phyloP scores from a whole-genome alignment of 2,113 vertebrate genomes.

The Barbus barbus region DNA sequence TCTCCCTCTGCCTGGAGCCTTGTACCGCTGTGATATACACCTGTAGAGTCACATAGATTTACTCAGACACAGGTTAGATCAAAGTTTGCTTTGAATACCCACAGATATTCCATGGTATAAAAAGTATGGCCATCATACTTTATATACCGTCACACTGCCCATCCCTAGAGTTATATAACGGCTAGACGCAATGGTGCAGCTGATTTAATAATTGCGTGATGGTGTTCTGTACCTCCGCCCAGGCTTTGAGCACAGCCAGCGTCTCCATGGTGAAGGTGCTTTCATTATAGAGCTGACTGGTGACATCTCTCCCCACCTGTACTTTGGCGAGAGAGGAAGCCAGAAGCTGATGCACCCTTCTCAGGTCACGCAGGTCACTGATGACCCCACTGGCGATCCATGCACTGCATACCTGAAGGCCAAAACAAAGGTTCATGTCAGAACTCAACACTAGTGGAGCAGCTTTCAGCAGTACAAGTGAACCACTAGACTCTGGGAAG shows the following conservation, averaged over 20 bases:
- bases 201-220: background rate
- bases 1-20: conserved; percentile 71
- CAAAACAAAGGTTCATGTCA: background rate
- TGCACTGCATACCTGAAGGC: conserved; percentile 88
- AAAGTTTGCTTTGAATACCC: no score
- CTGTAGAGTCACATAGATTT: conserved; percentile 65
- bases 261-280: conserved; percentile 90
- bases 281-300: conserved; percentile 85
- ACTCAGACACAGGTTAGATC: background rate
- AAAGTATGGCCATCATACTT: background rate
- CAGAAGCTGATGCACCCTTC: conserved; percentile 89
- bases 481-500: background rate
- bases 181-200: background rate
- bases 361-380: conserved; percentile 86
- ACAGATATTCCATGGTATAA: background rate
- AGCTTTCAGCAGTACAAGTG: background rate
- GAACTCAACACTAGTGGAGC: background rate
- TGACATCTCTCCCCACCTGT: conserved; percentile 80
- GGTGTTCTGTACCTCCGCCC: conserved; percentile 83
- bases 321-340: conserved; percentile 88
- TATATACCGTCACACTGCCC: background rate
- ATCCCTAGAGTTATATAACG: background rate
- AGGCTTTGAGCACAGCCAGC: conserved; percentile 91
- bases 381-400: conserved; percentile 93
- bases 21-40: conserved; percentile 89